Evolutionary conservation across 2,113 vertebrate species (phyloP).

Genomic region (Orcinus orca): DNA sequence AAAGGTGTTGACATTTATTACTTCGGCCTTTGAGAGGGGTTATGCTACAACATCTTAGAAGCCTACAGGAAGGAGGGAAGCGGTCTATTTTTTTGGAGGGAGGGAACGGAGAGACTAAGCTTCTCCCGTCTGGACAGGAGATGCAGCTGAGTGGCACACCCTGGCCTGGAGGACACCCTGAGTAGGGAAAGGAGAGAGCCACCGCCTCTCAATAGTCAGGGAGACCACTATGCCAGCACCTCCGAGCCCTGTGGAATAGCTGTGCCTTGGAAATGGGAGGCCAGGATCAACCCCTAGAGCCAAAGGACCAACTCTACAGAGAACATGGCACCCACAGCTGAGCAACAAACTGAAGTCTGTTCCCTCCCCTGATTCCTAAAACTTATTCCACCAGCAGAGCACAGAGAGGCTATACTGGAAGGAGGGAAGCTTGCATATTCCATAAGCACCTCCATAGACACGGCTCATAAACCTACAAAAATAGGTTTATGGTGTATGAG

Average conservation of each 20-base stretch:
- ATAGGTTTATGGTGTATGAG: too few relatives aligned
- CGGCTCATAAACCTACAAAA: neutral
- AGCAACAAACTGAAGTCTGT: neutral
- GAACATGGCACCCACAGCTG: neutral
- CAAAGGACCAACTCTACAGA: neutral
- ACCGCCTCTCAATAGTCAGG: too few relatives aligned
- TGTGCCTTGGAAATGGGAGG: neutral
- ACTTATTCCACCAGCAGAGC: neutral
- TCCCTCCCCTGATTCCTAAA: neutral
- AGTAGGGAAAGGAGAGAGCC: neutral
- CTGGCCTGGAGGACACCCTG: neutral
- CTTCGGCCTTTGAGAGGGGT: neutral
- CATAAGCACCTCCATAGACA: neutral
- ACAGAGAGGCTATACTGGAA: neutral
- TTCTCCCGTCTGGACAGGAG: neutral
- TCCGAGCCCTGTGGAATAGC: rapidly evolving
- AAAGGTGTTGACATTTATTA: neutral
- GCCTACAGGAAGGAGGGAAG: neutral
- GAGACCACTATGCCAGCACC: rapidly evolving
- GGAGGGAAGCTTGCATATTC: neutral
- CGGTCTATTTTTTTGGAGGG: neutral
- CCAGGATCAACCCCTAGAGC: neutral
- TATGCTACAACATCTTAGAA: neutral
- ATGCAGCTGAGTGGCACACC: too few relatives aligned
- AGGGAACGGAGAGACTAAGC: rapidly evolving